These are phyloP conservation scores for Pheosia gnoma DNA, from an alignment of 2,888 invertebrate genomes.

Conservation along the genomic window DNA sequence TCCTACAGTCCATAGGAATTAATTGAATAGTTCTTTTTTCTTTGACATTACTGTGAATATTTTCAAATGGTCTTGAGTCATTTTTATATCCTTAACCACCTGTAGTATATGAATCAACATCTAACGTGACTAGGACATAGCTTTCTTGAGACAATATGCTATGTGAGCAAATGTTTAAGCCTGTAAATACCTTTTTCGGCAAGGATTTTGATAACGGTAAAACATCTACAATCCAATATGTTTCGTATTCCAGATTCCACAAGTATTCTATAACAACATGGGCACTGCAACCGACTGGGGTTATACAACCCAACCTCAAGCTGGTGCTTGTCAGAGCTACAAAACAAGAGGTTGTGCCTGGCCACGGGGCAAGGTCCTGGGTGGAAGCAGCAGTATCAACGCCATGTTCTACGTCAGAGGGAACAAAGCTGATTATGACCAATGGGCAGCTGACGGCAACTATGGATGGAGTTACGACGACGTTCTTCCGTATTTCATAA, in stretches of 20 bases:
- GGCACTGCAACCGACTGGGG: constrained; percentile 78
- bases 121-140: too few relatives aligned
- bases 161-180: too few relatives aligned
- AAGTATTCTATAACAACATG: constrained; percentile 58
- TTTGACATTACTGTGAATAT: too few relatives aligned
- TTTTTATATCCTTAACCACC: too few relatives aligned
- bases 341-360: constrained; percentile 68
- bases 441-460: constrained; percentile 82
- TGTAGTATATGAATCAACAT: too few relatives aligned
- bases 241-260: constrained; percentile 45
- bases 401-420: constrained; percentile 85
- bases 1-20: too few relatives aligned
- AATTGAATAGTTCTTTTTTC: too few relatives aligned
- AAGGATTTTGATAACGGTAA: too few relatives aligned
- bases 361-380: constrained; percentile 86
- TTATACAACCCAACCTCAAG: constrained; percentile 77
- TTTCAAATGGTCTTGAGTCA: too few relatives aligned
- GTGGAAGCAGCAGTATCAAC: constrained; percentile 85
- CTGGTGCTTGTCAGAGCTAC: constrained; percentile 69
- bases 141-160: too few relatives aligned
- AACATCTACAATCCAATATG: too few relatives aligned
- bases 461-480: constrained; percentile 84
- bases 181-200: too few relatives aligned
- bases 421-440: constrained; percentile 78
- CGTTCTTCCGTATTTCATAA: constrained; percentile 77